These are phyloP conservation scores for Lochmaea capreae DNA, from an alignment of 2,888 invertebrate species.

Conservation along the genomic window DNA sequence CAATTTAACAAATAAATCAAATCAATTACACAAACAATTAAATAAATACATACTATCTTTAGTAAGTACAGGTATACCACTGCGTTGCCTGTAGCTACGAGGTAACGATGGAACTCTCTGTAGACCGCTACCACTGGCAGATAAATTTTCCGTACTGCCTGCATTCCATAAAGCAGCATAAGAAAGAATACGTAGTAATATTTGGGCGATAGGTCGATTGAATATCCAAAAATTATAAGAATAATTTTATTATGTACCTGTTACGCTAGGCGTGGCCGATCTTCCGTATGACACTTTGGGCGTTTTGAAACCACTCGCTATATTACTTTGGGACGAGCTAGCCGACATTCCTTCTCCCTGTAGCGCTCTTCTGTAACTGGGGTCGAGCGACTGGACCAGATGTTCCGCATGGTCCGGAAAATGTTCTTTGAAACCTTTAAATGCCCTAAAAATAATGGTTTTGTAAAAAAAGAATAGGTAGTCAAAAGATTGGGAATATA, in stretches of 20 bases:
- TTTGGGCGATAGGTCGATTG: not conserved
- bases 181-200: constrained; percentile 20
- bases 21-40: constrained; percentile 3
- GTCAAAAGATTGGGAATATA: not conserved
- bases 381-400: constrained; percentile 85
- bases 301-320: constrained; percentile 63
- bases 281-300: constrained; percentile 61
- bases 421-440: constrained; percentile 87
- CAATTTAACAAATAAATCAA: constrained; percentile 22
- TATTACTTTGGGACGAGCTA: constrained; percentile 69
- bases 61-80: constrained; percentile 71
- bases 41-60: constrained; percentile 60
- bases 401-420: constrained; percentile 92
- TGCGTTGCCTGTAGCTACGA: constrained; percentile 71
- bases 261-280: constrained; percentile 62
- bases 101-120: constrained; percentile 72
- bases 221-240: not conserved
- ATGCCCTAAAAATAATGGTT: constrained; percentile 74
- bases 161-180: constrained; percentile 39
- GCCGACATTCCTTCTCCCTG: constrained; percentile 69
- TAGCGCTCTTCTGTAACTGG: constrained; percentile 76
- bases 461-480: not conserved
- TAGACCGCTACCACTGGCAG: constrained; percentile 65
- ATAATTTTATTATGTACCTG: constrained; percentile 61
- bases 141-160: constrained; percentile 74